Percentiles rank a stretch among this genome's conserved stretches.
These are phyloP conservation scores for Dryas iulia DNA, from an alignment of 1,140 invertebrate species.

Conservation along the genomic window DNA sequence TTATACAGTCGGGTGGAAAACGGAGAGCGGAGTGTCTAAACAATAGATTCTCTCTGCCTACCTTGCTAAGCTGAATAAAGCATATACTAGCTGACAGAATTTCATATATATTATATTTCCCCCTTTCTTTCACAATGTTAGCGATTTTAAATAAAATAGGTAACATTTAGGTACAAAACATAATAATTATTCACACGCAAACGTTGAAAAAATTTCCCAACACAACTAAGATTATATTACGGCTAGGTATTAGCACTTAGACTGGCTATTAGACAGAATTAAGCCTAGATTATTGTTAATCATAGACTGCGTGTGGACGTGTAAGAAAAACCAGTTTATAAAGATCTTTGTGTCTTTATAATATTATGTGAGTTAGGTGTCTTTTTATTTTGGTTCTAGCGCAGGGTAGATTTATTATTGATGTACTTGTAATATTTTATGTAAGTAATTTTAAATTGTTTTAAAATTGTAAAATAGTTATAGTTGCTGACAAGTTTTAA, in stretches of 20 bases:
- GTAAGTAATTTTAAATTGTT: no score
- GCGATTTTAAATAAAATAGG: background rate
- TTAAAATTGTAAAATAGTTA: no score
- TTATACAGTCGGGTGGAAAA: no score
- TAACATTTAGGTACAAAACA: background rate
- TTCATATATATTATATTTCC: background rate
- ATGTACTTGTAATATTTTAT: background rate
- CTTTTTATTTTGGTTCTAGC: background rate
- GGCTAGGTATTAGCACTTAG: constrained; percentile 31
- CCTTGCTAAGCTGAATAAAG: no score
- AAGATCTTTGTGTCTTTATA: background rate
- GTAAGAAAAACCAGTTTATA: background rate
- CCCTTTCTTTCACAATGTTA: background rate
- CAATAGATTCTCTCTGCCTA: no score
- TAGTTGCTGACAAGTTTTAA: no score
- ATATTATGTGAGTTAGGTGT: background rate
- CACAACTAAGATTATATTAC: constrained; percentile 23
- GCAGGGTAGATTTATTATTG: background rate
- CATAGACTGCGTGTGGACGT: background rate
- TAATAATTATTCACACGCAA: background rate
- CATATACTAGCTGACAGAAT: no score
- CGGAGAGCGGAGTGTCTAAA: no score
- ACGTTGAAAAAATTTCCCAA: constrained; percentile 17
- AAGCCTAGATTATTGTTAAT: constrained; percentile 35
- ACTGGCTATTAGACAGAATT: constrained; percentile 30